phyloP scores from a whole-genome alignment of 2,113 vertebrate genomes.

The Fregetta grallaria region DNA sequence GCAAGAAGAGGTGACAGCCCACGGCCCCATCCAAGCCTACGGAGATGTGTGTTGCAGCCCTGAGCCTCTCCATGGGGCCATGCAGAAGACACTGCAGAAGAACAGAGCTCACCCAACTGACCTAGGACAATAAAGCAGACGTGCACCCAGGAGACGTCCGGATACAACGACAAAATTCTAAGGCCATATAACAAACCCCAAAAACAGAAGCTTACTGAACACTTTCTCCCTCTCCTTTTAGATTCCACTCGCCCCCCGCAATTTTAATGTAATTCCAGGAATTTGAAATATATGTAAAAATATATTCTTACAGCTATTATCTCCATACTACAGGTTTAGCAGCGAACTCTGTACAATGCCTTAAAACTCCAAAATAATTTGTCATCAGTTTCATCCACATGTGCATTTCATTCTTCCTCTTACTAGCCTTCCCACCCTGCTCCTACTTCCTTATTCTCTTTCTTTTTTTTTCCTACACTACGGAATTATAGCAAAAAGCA shows the following conservation, averaged over 20 bases:
- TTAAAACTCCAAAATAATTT: background rate
- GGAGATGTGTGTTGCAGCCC: background rate
- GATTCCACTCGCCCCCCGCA: accelerated
- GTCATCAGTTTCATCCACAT: background rate
- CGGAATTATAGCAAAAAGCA: background rate
- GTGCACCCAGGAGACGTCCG: accelerated
- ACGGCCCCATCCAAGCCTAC: background rate
- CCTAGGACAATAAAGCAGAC: background rate
- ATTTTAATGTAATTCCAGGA: background rate
- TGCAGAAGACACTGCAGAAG: background rate
- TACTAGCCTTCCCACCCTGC: background rate
- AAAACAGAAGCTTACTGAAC: background rate
- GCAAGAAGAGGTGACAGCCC: background rate
- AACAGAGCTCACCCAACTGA: background rate
- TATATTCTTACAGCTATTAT: background rate
- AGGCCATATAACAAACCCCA: background rate
- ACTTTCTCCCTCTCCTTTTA: background rate
- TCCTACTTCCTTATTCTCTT: background rate
- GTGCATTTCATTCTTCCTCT: accelerated
- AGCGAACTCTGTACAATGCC: background rate
- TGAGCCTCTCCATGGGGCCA: background rate
- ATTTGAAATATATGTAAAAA: background rate
- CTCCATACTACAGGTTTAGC: background rate
- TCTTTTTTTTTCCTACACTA: background rate
- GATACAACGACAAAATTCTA: background rate